phyloP scores from a whole-genome alignment of 2,888 invertebrate genomes.

The Hirudinaria manillensis region DNA sequence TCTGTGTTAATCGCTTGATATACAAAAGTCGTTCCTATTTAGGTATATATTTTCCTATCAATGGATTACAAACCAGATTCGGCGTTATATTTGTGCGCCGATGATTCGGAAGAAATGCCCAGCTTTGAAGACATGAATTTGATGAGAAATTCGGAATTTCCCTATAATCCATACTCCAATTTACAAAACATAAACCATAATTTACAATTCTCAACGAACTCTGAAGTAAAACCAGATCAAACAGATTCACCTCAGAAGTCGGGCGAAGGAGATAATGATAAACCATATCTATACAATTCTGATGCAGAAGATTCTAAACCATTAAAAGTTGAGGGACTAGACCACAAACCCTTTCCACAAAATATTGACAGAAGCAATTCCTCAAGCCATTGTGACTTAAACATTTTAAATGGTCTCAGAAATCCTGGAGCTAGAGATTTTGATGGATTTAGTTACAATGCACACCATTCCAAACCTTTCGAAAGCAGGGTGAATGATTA shows the following conservation, averaged over 20 bases:
- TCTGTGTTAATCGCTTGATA: too few relatives aligned
- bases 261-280: background rate
- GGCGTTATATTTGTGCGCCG: constrained; percentile 15
- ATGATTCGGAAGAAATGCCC: constrained; percentile 17
- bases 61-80: constrained; percentile 18
- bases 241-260: background rate
- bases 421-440: too few relatives aligned
- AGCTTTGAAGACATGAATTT: constrained; percentile 3
- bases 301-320: constrained; percentile 1
- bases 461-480: background rate
- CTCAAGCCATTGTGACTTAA: too few relatives aligned
- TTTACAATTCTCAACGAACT: too few relatives aligned
- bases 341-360: too few relatives aligned
- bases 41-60: background rate
- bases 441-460: background rate
- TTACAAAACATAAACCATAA: background rate
- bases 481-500: background rate
- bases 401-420: too few relatives aligned
- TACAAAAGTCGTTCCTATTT: too few relatives aligned
- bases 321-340: background rate
- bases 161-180: constrained; percentile 3
- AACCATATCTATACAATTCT: background rate
- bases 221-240: too few relatives aligned
- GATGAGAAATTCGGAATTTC: constrained; percentile 8
- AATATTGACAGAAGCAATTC: too few relatives aligned